Evolutionary conservation across 2,888 invertebrate species (phyloP).

Genomic region (Pterostichus madidus): DNA sequence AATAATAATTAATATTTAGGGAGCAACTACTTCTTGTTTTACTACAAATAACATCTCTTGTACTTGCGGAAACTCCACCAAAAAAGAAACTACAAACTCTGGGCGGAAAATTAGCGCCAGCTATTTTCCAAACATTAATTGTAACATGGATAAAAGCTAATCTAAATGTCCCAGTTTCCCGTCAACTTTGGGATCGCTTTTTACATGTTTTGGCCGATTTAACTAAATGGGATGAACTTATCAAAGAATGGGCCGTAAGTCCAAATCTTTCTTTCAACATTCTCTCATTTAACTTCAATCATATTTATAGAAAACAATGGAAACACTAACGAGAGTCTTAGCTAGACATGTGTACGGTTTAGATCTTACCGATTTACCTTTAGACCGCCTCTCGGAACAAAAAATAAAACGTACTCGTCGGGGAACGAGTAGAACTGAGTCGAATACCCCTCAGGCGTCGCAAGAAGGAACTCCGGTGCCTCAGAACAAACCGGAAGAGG

Average conservation of each 20-base stretch:
- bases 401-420: constrained; percentile 82
- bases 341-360: constrained; percentile 97
- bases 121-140: constrained; percentile 94
- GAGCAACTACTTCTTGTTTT: constrained; percentile 92
- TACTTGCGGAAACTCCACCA: constrained; percentile 88
- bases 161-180: constrained; percentile 93
- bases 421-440: constrained; percentile 71
- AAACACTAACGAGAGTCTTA: constrained; percentile 95
- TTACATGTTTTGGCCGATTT: constrained; percentile 91
- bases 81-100: constrained; percentile 87
- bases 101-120: constrained; percentile 90
- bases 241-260: constrained; percentile 96
- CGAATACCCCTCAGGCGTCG: constrained; percentile 69
- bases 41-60: constrained; percentile 94
- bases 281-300: constrained; percentile 1
- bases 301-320: constrained; percentile 91
- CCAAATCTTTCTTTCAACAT: neutral
- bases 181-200: constrained; percentile 96
- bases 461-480: constrained; percentile 59
- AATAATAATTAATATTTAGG: constrained; percentile 78
- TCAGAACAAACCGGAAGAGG: constrained; percentile 71
- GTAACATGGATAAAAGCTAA: constrained; percentile 99
- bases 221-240: constrained; percentile 96
- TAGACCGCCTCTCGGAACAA: constrained; percentile 88
- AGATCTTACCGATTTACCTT: constrained; percentile 91